Evolutionary conservation across 2,113 vertebrate genomes (phyloP).

Genomic region (Elephantulus edwardii): DNA sequence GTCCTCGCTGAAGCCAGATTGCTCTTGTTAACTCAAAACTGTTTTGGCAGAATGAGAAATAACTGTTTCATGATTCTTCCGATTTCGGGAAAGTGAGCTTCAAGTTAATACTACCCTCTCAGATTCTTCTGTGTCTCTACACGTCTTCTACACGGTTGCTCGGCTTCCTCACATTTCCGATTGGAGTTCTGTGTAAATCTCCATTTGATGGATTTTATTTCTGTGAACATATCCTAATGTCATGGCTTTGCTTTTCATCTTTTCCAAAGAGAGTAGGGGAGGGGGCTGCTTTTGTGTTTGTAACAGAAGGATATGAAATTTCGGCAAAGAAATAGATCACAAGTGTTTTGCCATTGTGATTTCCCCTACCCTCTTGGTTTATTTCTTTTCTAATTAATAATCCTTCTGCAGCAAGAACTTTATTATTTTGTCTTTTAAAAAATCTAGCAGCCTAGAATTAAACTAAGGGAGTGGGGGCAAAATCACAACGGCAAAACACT

Average conservation of each 20-base stretch:
- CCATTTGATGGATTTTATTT: slow-evolving; percentile 40
- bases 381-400: slow-evolving; percentile 29
- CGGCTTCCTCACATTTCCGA: not conserved
- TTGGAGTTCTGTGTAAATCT: slow-evolving; percentile 44
- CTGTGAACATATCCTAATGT: slow-evolving; percentile 30
- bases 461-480: too few relatives aligned
- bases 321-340: slow-evolving; percentile 38
- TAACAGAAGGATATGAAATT: slow-evolving; percentile 27
- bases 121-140: slow-evolving; percentile 46
- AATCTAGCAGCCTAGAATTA: too few relatives aligned
- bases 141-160: slow-evolving; percentile 39
- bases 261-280: not conserved
- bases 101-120: slow-evolving; percentile 61
- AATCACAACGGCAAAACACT: too few relatives aligned
- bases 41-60: slow-evolving; percentile 72
- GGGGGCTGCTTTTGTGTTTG: too few relatives aligned
- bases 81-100: slow-evolving; percentile 72
- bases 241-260: not conserved
- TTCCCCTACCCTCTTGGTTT: slow-evolving; percentile 20
- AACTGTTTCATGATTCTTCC: slow-evolving; percentile 62
- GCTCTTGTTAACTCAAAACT: slow-evolving; percentile 75
- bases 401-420: too few relatives aligned
- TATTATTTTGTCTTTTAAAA: slow-evolving; percentile 20
- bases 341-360: slow-evolving; percentile 17
- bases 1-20: slow-evolving; percentile 70